Base-by-base conservation (phyloP, 2,113 vertebrate species). In the Scomber colias region DNA sequence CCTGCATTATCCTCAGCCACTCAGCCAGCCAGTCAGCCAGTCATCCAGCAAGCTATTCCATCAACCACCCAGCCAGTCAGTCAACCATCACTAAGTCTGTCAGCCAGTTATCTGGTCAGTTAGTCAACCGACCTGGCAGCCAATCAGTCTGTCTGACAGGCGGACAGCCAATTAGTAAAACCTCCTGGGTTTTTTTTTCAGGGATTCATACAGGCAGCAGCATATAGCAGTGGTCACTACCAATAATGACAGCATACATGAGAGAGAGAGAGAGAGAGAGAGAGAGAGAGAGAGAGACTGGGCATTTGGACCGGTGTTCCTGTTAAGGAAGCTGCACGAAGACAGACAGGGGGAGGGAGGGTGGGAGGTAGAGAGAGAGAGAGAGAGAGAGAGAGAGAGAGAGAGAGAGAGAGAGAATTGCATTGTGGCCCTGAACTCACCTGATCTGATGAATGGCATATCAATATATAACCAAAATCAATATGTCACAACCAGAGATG, bases 51-150 rank as follows among this genome's bases (percentile, higher is more conserved):
- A 85, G 82, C 69, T 67, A 61, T 85, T 84, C 77, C 66, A 82
- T 89, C 81, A 87, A 82, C 75, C 80, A 72, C 79, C 79, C 77
- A 21, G 63, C 73, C 71, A 88, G 59, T 85, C 87, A 74, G 81
- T 89, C 84, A 85, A 63, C 79, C 87, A 74, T 80, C 79, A 75
- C 81, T 87, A 89, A 92, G 86, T 66, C 89, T 92, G 86, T 82
- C 90, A 89, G 85, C 85, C 83, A 75, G 77, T 91, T 91, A 91
- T 90, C 84, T 85, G 85, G 85, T 87, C 83, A 83, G 88, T 93
- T 91, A 90, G 83, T 84, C 85, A 91, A 72, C 75, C 49, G 75
- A 90, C 86, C 82, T 63, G 45, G 44, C 74, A 79, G 68, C 79
- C 71, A 65, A 85, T 89, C 84, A 80, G 56, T 75, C 83, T 73